These are phyloP conservation scores for Calyptommatus sinebrachiatus DNA, from an alignment of 2,113 vertebrate species.

Conservation along the genomic window DNA sequence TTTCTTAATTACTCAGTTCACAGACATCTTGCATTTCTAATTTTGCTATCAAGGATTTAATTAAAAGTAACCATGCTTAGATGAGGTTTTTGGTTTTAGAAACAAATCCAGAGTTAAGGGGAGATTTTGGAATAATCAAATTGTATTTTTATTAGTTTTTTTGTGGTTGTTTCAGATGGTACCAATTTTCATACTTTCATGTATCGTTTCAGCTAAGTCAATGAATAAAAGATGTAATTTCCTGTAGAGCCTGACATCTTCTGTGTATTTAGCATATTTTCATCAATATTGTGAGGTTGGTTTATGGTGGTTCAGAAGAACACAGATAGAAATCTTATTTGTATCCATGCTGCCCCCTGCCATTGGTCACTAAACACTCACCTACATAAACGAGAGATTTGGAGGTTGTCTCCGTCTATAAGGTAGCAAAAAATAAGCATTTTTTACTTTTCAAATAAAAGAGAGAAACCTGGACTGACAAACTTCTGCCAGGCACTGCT, in stretches of 20 bases:
- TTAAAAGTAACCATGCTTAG: constrained; percentile 11
- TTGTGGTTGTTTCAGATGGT: not conserved
- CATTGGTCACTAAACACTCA: not conserved
- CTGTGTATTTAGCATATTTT: not conserved
- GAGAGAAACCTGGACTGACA: too few relatives aligned
- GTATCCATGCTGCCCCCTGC: not conserved
- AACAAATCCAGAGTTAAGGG: not conserved
- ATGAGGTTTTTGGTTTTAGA: not conserved
- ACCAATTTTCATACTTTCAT: not conserved
- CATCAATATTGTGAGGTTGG: not conserved
- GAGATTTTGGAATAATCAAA: not conserved
- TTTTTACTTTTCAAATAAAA: not conserved
- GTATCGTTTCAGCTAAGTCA: not conserved
- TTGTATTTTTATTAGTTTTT: not conserved
- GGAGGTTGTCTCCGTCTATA: not conserved
- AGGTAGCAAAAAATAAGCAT: not conserved
- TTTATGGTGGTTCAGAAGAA: not conserved
- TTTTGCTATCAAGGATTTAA: constrained; percentile 13
- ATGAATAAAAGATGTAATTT: not conserved
- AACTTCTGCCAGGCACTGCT: not conserved
- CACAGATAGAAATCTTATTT: not conserved
- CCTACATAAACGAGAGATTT: not conserved
- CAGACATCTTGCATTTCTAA: constrained; percentile 5
- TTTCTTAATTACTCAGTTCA: constrained; percentile 18
- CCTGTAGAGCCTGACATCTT: not conserved